Evolutionary conservation across 2,888 invertebrate species (phyloP), one percentile per base, ranked within the genome.

Genomic region (Pterostichus niger): DNA sequence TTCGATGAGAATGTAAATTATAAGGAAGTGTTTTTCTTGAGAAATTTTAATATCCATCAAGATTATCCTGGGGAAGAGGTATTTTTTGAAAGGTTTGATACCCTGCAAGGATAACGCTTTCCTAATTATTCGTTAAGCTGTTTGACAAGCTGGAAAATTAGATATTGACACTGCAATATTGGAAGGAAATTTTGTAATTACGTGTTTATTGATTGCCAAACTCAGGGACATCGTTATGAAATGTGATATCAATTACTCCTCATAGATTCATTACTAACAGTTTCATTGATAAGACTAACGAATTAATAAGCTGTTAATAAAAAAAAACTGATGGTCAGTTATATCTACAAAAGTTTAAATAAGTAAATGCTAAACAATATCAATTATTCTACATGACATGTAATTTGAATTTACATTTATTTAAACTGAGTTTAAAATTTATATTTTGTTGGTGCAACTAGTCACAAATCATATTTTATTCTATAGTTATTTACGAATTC

Each of bases 141-240:
- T 75, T 75, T 75, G 75, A 75, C 75, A 75, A 46, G 24, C 75
- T 75, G 75, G 75, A 75, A 75, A 75, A 75, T 75, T 75, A 52
- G 75, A 75, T 75, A 75, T 75, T 75, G 46, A 75, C 52, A 75
- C 46, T 52, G 49, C 52, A 24, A 52, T 75, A 33, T 73, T 46
- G 73, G 46, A 49, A 75, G 75, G 75, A 46, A 75, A 75, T 46
- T 75, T 75, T 75, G 52, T 75, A 75, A 75, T 75, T 64, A 64
- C 33, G 35, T 64, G 64, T 64, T 64, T 64, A 64, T 64, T 64
- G 64, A 64, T 64, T 64, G 64, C n/a, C 49, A 33, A 11, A 7
- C 5, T 35, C 33, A 35, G 64, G 31, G 35, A 64, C 31, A 33
- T 64, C 64, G 35, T 35, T 64, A 13, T 64, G 64, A 33, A 64